Conservation (phyloP, 2,797 vertebrate species). For the Pipistrellus pygmaeus region DNA sequence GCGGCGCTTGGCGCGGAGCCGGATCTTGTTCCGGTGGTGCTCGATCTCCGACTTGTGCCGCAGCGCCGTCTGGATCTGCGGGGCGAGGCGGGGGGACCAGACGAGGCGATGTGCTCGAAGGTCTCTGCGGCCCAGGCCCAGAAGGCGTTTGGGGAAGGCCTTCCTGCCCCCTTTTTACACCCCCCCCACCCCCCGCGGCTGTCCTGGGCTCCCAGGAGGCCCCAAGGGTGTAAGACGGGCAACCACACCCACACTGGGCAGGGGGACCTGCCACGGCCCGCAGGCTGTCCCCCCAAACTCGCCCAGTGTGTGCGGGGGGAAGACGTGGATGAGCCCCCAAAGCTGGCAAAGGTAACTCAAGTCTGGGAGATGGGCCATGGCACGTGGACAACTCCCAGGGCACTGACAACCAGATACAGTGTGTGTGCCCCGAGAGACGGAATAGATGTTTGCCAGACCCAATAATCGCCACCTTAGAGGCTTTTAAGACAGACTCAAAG, state of each 20-base stretch:
- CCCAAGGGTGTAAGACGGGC: accelerated
- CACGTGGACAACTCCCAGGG: background rate
- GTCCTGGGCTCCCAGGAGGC: background rate
- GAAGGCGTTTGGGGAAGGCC: background rate
- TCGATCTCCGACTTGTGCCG: constrained; percentile 99
- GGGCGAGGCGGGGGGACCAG: accelerated
- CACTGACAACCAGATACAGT: background rate
- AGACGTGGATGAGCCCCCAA: accelerated
- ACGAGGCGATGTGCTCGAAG: accelerated
- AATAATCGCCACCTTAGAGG: background rate
- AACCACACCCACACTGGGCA: background rate
- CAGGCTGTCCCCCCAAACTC: background rate
- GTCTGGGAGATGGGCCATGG: background rate
- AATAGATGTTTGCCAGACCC: background rate
- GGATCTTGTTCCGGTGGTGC: constrained; percentile 97
- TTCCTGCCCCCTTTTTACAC: background rate
- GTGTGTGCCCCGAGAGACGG: background rate
- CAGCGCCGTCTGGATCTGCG: constrained; percentile 96
- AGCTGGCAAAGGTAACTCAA: background rate
- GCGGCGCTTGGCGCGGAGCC: constrained; percentile 96
- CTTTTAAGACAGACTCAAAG: background rate
- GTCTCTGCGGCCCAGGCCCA: background rate
- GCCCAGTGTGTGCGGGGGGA: too few relatives aligned
- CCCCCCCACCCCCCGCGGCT: accelerated
- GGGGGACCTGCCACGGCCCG: background rate